Evolutionary conservation across 1,140 invertebrate genomes (phyloP), one percentile per base, ranked within the genome.

Genomic region (Chymomyza costata): DNA sequence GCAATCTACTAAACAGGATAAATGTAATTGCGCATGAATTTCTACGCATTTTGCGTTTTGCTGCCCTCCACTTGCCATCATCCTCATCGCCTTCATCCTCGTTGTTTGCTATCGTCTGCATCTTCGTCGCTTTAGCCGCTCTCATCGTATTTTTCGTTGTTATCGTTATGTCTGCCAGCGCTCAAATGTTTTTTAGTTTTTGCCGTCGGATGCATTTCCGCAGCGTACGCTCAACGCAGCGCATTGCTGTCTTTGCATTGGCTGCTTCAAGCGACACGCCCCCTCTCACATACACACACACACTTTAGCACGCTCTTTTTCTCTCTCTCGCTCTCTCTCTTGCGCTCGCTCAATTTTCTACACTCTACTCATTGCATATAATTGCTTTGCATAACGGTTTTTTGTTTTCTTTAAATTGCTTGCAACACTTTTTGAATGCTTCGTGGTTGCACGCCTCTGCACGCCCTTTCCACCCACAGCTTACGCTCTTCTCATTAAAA

Each of bases 11-110:
- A 84, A 84, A 84, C 82, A 84, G 82, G 82, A 84, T 84, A 84
- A 84, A 84, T 81, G 82, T 84, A 84, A 84, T 84, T 84, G 82
- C 82, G 82, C 82, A 84, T 84, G 82, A 84, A 84, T 82, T 83
- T 84, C 76, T 84, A 83, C 82, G 82, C 82, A 83, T 82, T 68
- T 78, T 76, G 78, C 43, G n/a, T n/a, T 49, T 17, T 17, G 56
- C 25, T 3, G 3, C 8, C 21, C 21, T 25, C 21, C 21, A 25
- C 3, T 5, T 41, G 53, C 43, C 53, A 56, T 52, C 50, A 56
- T 52, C 39, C 65, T 65, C n/a, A 56, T 52, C 50, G 61, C 55
- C 39, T 65, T 65, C n/a, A n/a, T n/a, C n/a, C n/a, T n/a, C 70
- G 59, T 44, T 40, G 56, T 68, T 15, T 61, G 54, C 62, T 59